Base-by-base conservation (phyloP, 2,113 vertebrate genomes). In the Pontoporia blainvillei region DNA sequence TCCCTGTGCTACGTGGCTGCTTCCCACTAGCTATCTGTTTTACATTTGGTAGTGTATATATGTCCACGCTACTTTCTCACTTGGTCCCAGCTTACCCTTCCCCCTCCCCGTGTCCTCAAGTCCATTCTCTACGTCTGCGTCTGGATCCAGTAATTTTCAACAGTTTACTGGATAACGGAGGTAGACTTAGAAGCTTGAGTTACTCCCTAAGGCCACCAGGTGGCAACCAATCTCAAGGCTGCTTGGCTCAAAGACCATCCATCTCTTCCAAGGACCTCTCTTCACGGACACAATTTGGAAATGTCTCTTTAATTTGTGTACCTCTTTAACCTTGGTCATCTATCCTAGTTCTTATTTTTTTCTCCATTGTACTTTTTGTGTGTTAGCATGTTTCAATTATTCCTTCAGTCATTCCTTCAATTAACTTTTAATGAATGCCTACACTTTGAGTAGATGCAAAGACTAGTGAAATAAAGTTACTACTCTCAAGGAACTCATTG, bases 361-460 rank as follows among this genome's bases (percentile, higher is more conserved):
- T 2, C 18, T 67, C 21, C 6, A 2, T 20, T 78, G 25, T 72
- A 64, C 13, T 91, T 96, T 97, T 69, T 64, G 54, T 25, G 46
- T 59, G 36, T 62, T 61, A 96, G 36, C 81, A 27, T 94, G 69
- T 79, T 90, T 89, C 67, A 96, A n/a, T 92, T 62, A 87, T 46
- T 95, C 46, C 92, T 90, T 31, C 67, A 89, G 61, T 97, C 25
- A 39, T 73, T 86, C 64, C 87, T 93, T 92, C 81, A 81, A 88
- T 88, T 85, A 85, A 61, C 85, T 75, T 86, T 92, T 87, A 94
- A 90, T 73, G 73, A 90, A 90, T 79, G 25, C 17, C 59, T n/a
- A 9, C 25, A 41, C 23, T 78, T 94, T 71, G 13, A 95, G 34
- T 20, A 66, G 27, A 59, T 41, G 25, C 18, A n/a, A 89, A 91